phyloP scores from a whole-genome alignment of 2,888 invertebrate species.

The Pterostichus niger region DNA sequence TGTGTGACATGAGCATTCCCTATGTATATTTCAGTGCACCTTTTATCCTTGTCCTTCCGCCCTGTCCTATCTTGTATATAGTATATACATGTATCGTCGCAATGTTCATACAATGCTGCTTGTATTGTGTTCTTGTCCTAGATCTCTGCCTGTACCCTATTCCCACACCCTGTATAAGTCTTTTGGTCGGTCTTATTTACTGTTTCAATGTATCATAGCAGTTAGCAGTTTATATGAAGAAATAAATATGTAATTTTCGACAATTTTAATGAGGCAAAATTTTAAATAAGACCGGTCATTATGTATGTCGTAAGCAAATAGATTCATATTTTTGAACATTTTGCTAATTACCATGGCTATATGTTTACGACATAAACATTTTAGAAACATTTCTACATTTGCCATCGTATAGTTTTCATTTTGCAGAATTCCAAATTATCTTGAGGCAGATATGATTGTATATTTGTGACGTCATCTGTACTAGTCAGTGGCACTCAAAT shows the following conservation, averaged over 20 bases:
- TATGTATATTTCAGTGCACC: neutral
- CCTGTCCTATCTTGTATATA: conserved; percentile 37
- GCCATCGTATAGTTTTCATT: too few relatives aligned
- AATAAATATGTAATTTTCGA: too few relatives aligned
- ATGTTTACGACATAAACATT: conserved; percentile 11
- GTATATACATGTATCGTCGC: conserved; percentile 44
- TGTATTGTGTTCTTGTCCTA: conserved; percentile 45
- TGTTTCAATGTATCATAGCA: neutral
- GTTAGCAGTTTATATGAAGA: too few relatives aligned
- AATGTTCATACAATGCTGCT: conserved; percentile 46
- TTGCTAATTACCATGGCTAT: neutral
- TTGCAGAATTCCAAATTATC: too few relatives aligned
- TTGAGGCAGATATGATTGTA: too few relatives aligned
- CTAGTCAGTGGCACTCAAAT: too few relatives aligned
- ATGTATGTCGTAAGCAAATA: conserved; percentile 21
- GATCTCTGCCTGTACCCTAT: neutral
- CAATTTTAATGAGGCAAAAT: too few relatives aligned
- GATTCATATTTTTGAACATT: neutral
- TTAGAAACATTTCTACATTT: too few relatives aligned
- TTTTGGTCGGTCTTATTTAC: too few relatives aligned
- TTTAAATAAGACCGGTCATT: neutral
- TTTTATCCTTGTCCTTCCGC: neutral
- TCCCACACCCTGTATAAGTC: neutral
- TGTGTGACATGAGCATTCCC: neutral
- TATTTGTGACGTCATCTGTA: too few relatives aligned